phyloP scores from a whole-genome alignment of 2,113 vertebrate genomes.

The Pavo muticus region DNA sequence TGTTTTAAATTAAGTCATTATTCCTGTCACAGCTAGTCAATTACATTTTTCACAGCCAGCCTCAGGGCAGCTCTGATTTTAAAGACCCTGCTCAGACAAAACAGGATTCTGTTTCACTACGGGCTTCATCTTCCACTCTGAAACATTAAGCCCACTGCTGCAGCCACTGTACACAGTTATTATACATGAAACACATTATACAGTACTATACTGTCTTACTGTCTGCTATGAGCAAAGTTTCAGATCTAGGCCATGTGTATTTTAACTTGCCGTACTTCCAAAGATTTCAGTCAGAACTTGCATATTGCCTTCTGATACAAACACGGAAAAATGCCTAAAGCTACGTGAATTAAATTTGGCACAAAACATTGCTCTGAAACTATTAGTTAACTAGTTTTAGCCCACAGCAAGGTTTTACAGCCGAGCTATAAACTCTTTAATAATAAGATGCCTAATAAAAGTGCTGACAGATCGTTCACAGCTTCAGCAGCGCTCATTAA shows the following conservation, averaged over 20 bases:
- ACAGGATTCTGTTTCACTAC: background rate
- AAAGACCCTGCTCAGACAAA: background rate
- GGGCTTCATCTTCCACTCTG: background rate
- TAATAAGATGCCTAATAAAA: conserved; percentile 61
- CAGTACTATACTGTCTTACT: background rate
- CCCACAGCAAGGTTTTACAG: conserved; percentile 61
- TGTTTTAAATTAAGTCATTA: background rate
- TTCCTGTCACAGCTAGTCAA: background rate
- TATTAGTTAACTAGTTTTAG: conserved; percentile 59
- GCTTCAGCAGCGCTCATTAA: conserved; percentile 34
- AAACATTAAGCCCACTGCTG: background rate
- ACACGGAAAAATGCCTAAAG: conserved; percentile 24
- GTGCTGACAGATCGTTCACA: conserved; percentile 50
- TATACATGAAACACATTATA: background rate
- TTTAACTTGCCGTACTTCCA: conserved; percentile 11
- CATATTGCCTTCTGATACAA: background rate
- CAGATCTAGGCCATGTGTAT: background rate
- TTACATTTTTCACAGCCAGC: background rate
- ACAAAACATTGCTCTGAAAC: conserved; percentile 49
- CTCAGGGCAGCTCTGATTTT: background rate
- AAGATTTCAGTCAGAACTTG: conserved; percentile 26
- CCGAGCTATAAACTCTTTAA: conserved; percentile 48
- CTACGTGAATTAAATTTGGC: conserved; percentile 34
- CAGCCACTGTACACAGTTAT: background rate
- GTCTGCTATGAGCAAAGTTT: background rate